A percentile compares a stretch with the other conserved stretches of the same genome.
Conservation (phyloP, 2,797 vertebrate genomes). For the Hoplostethus atlanticus region DNA sequence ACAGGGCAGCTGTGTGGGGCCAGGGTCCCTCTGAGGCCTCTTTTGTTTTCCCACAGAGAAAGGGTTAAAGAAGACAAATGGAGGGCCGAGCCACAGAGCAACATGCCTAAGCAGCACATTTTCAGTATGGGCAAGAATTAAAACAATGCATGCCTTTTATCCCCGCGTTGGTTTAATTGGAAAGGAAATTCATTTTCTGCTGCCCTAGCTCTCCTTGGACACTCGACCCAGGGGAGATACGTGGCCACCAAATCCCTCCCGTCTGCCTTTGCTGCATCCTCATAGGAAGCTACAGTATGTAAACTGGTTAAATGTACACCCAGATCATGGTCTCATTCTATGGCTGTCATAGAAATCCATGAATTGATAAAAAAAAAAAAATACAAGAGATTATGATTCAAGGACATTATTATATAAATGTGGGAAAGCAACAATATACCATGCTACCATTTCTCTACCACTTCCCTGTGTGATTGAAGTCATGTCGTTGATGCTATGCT, state of each 20-base stretch:
- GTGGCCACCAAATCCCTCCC: constrained; percentile 57
- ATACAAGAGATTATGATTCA: neutral
- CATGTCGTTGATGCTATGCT: constrained; percentile 27
- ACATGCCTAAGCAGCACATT: constrained; percentile 83
- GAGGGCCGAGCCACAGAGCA: constrained; percentile 65
- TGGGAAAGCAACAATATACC: constrained; percentile 11
- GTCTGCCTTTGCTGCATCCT: constrained; percentile 51
- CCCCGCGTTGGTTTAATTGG: constrained; percentile 79
- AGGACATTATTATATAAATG: constrained; percentile 11
- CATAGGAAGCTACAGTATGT: constrained; percentile 48
- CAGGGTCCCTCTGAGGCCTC: constrained; percentile 62
- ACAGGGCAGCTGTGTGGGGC: constrained; percentile 64
- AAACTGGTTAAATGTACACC: constrained; percentile 33
- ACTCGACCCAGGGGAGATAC: constrained; percentile 60
- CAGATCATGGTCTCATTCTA: constrained; percentile 23
- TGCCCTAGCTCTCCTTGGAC: constrained; percentile 71
- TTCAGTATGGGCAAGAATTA: constrained; percentile 77
- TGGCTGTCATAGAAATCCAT: constrained; percentile 18
- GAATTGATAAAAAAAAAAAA: too few species aligned
- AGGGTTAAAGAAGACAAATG: constrained; percentile 85
- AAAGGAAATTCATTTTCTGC: constrained; percentile 76
- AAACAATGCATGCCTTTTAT: constrained; percentile 85
- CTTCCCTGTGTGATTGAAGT: constrained; percentile 18
- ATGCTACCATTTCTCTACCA: constrained; percentile 8
- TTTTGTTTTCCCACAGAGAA: constrained; percentile 76